Conservation (phyloP, 2,888 invertebrate species). For the Cosmopolites sordidus region DNA sequence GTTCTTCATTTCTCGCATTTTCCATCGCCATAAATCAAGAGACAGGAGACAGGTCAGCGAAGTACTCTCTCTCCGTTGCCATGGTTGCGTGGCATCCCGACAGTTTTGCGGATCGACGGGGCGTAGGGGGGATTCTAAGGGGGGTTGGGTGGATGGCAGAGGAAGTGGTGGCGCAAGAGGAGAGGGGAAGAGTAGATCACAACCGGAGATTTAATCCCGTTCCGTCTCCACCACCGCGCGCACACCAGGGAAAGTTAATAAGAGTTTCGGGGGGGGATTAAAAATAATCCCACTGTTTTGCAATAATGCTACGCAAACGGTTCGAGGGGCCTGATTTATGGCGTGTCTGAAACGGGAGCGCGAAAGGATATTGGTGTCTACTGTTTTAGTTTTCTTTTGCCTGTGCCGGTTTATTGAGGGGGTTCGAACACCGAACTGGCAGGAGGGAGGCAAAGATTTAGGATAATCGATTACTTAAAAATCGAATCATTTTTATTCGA, state of each 20-base stretch:
- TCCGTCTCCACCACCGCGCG: conserved; percentile 30
- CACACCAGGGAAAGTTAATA: conserved; percentile 49
- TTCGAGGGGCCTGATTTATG: conserved; percentile 24
- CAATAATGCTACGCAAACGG: conserved; percentile 44
- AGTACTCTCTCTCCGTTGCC: conserved; percentile 51
- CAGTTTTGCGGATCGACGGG: conserved; percentile 41
- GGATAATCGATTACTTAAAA: too few relatives aligned
- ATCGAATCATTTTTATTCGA: too few relatives aligned
- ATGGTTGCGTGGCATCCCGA: conserved; percentile 53
- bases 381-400: neutral
- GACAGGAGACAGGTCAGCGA: conserved; percentile 46
- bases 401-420: too few relatives aligned
- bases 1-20: conserved; percentile 54
- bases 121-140: conserved; percentile 16
- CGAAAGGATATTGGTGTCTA: neutral
- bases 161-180: conserved; percentile 7
- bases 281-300: conserved; percentile 51
- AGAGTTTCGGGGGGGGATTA: conserved; percentile 50
- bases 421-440: too few relatives aligned
- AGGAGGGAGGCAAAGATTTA: too few relatives aligned
- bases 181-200: conserved; percentile 40
- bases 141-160: conserved; percentile 29
- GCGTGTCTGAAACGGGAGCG: conserved; percentile 11
- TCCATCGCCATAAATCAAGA: conserved; percentile 53
- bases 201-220: conserved; percentile 50